phyloP scores from a whole-genome alignment of 2,797 vertebrate genomes.

The Clarias platycephalus region DNA sequence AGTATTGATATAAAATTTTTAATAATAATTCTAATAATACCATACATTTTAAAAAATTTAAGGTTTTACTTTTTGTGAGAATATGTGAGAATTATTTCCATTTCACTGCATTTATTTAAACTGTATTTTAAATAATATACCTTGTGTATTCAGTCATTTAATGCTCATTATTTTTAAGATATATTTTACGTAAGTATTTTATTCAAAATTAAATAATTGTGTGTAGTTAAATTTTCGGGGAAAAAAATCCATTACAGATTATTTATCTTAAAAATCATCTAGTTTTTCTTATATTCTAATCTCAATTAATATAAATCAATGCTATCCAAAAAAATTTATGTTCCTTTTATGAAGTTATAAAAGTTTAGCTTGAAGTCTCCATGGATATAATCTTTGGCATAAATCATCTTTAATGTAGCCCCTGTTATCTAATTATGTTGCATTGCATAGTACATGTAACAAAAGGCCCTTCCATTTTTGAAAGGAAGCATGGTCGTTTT shows the following conservation, averaged over 20 bases:
- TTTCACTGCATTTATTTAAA: background rate
- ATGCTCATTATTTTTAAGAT: background rate
- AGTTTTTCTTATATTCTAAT: conserved; percentile 40
- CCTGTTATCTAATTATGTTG: conserved; percentile 71
- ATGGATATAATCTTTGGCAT: conserved; percentile 62
- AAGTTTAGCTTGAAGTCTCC: conserved; percentile 56
- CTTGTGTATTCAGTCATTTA: background rate
- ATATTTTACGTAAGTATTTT: background rate
- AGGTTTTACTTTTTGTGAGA: background rate
- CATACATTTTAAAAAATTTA: too few relatives aligned
- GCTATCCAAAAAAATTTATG: conserved; percentile 45
- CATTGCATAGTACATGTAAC: conserved; percentile 67
- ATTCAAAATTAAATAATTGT: background rate
- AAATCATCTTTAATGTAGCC: conserved; percentile 68
- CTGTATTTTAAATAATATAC: conserved; percentile 6
- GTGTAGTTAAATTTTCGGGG: too few relatives aligned
- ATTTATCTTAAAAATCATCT: conserved; percentile 2
- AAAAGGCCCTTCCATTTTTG: conserved; percentile 63
- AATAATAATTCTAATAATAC: too few relatives aligned
- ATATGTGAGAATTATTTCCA: background rate
- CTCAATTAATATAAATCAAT: conserved; percentile 47
- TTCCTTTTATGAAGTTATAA: conserved; percentile 36
- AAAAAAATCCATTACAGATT: background rate
- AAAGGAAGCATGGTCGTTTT: conserved; percentile 60
- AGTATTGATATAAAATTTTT: background rate